Percentiles rank a stretch among this genome's conserved stretches.
These are phyloP conservation scores for Cordilura impudica DNA, from an alignment of 2,888 invertebrate species.

Conservation along the genomic window DNA sequence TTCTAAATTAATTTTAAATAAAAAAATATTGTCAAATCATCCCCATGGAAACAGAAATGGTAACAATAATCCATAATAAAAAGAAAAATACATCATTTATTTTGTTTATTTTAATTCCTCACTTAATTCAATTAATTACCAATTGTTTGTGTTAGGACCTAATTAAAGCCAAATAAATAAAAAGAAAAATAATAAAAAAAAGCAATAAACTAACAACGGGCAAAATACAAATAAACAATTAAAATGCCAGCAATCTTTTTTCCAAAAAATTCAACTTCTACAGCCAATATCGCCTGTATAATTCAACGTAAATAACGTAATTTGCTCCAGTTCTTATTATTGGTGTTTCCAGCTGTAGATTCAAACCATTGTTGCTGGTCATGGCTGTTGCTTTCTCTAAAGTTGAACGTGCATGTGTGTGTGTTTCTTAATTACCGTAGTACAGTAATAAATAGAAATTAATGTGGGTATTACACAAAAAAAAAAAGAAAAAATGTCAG, in stretches of 20 bases:
- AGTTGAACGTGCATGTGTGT: slow-evolving; percentile 22
- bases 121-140: slow-evolving; percentile 46
- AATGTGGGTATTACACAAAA: slow-evolving; percentile 56
- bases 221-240: slow-evolving; percentile 14
- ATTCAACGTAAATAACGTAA: slow-evolving; percentile 18
- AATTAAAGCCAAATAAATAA: slow-evolving; percentile 32
- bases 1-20: background rate
- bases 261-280: background rate
- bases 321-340: slow-evolving; percentile 3
- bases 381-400: background rate
- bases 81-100: background rate
- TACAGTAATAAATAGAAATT: slow-evolving; percentile 60
- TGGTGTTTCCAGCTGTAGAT: background rate
- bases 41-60: no score
- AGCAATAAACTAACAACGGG: background rate
- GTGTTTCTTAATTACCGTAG: slow-evolving; percentile 59
- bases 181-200: background rate
- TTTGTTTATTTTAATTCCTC: background rate
- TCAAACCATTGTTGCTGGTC: background rate
- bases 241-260: background rate
- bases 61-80: no score
- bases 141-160: slow-evolving; percentile 33
- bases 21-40: background rate
- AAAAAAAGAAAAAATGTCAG: no score
- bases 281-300: background rate